Base-by-base conservation (phyloP, 2,888 invertebrate species). In the Catotricha subobsoleta region DNA sequence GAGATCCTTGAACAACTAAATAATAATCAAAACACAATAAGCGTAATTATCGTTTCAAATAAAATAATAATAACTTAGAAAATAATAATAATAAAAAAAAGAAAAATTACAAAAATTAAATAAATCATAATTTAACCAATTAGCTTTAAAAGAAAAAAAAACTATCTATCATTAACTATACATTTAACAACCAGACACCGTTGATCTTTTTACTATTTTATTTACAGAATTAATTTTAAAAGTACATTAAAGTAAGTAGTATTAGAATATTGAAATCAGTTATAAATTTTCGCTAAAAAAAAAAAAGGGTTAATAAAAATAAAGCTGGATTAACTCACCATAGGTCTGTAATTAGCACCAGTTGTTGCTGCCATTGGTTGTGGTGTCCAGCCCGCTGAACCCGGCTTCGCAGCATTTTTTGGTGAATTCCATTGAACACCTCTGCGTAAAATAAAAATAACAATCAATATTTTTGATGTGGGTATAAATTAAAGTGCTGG, bases 391-490 rank as follows among this genome's bases (percentile, higher is more conserved):
- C 77, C 75, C 54, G 69, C 69, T 38, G 64, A 67, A 50, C 80
- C 79, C 29, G 80, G 71, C 67, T 84, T 86, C 48, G 81, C 78
- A 45, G 78, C 74, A 62, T 81, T 83, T 68, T 86, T 86, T 48
- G 86, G 86, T 45, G 86, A 86, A 63, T 81, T 86, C 86, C 86
- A 87, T 68, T 84, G 83, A 68, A 86, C 80, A 56, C 83, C 80
- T 67, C 84, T 84, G 34, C n/a, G 34, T 34, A 34, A 25, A 25
- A 25, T 35, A 41, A 25, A 35, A 20, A 29, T 16, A 6, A 2
- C 19, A 33, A 20, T 12, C 33, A 1, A 37, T 8, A 25, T 25
- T 25, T 10, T 10, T 6, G n/a, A n/a, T n/a, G 23, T 23, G 23
- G 5, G 9, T 23, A 23, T 12, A 10, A 29, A 29, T 29, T 8